Evolutionary conservation across 2,797 vertebrate species (phyloP).

Genomic region (Phrynocephalus vlangalii): DNA sequence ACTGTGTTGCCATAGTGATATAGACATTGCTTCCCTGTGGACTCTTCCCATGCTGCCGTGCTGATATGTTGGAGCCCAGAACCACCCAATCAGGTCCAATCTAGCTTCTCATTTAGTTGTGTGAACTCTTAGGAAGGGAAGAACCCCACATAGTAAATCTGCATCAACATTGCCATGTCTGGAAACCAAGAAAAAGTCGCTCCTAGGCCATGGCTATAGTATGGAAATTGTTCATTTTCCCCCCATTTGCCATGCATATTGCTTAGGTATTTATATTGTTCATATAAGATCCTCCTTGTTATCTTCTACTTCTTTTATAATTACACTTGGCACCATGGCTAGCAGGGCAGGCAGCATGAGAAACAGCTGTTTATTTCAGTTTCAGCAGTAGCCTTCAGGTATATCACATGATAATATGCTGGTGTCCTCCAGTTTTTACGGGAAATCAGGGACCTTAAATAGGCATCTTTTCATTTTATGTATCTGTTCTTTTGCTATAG

Average conservation of each 20-base stretch:
- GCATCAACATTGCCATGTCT: background rate
- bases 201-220: background rate
- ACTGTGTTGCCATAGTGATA: background rate
- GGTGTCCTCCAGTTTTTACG: background rate
- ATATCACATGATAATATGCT: background rate
- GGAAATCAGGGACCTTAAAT: background rate
- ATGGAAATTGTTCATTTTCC: background rate
- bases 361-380: background rate
- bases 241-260: background rate
- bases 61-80: background rate
- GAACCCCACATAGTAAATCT: background rate
- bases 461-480: background rate
- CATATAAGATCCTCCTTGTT: background rate
- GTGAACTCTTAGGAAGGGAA: too few relatives aligned
- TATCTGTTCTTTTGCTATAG: background rate
- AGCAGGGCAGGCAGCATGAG: too few relatives aligned
- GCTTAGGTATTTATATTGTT: too few relatives aligned
- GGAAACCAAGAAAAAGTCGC: background rate
- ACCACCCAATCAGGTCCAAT: background rate
- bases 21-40: background rate
- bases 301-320: background rate
- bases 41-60: background rate
- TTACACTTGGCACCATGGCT: background rate
- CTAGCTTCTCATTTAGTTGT: background rate
- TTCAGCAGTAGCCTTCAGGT: background rate